Base-by-base conservation (phyloP, 2,797 vertebrate species). In the Yasuhikotakia modesta region DNA sequence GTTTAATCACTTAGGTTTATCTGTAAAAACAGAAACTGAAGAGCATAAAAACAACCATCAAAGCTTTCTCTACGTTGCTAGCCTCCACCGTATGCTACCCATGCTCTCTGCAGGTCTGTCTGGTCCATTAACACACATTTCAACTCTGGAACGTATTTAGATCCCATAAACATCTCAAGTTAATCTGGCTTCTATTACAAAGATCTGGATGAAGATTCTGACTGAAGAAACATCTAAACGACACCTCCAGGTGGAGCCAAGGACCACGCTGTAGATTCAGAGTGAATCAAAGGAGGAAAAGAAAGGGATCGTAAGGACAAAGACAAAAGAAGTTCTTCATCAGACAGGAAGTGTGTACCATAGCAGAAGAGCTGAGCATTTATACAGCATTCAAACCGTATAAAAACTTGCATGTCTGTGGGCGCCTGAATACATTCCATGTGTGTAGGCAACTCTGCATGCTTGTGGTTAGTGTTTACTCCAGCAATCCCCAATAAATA, bases 181-280 rank as follows among this genome's bases (percentile, higher is more conserved):
- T 87, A 91, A 89, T 91, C 88, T 95, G 94, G 94, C 88, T 85
- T 82, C 66, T 39, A 80, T 92, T 94, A 92, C 89, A 91, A 90
- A 90, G 87, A 90, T 93, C 92, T 90, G 90, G 3, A 74, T 79
- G 90, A 88, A 88, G 61, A 19, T 52, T 45, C 67, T 75, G 71
- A 67, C 65, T 55, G 19, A 30, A 66, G 70, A 68, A 63, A 43
- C 73, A 76, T 86, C 70, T 82, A 87, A 83, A 85, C 82, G 84
- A 84, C 84, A 84, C 89, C 90, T 93, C 91, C 92, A 95, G 94
- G 94, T 94, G 94, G 93, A 94, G 91, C 92, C 89, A 92, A 91
- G 71, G 60, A 85, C 88, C 85, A 91, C 90, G 87, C 39, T 43
- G 39, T 43, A 11, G 39, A 43, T 43, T 43, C 39, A 68, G 53